Conservation (phyloP, 2,888 invertebrate genomes). For the Nomada fucata region DNA sequence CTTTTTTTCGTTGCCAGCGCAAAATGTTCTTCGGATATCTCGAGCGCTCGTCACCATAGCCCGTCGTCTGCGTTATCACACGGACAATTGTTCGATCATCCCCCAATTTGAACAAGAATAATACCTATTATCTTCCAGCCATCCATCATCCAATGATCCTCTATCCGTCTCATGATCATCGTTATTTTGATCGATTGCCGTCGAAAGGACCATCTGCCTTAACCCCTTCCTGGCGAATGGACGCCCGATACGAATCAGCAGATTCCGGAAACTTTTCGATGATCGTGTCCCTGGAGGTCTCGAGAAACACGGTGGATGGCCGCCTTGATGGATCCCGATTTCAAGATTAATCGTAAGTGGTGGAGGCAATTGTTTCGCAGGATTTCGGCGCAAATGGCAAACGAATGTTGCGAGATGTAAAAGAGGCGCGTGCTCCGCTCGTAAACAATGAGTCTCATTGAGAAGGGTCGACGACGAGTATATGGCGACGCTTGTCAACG, state of each 20-base stretch:
- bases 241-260: neutral
- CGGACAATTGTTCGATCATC: neutral
- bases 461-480: constrained; percentile 65
- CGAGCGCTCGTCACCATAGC: neutral
- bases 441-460: constrained; percentile 76
- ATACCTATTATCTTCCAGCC: neutral
- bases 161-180: constrained; percentile 29
- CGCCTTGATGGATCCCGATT: neutral
- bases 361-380: neutral
- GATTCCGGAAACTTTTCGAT: neutral
- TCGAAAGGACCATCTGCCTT: neutral
- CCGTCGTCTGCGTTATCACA: no score
- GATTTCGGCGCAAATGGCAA: constrained; percentile 29
- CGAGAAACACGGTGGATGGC: neutral
- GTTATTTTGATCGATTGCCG: constrained; percentile 34
- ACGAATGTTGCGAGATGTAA: constrained; percentile 41
- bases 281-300: no score
- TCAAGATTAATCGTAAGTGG: neutral
- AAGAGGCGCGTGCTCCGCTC: constrained; percentile 46
- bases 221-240: constrained; percentile 6
- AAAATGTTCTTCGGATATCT: neutral
- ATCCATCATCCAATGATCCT: constrained; percentile 21
- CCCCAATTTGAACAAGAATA: constrained; percentile 2
- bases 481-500: constrained; percentile 72
- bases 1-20: neutral